Evolutionary conservation across 2,888 invertebrate genomes (phyloP).

Genomic region (Spisula subtruncata): DNA sequence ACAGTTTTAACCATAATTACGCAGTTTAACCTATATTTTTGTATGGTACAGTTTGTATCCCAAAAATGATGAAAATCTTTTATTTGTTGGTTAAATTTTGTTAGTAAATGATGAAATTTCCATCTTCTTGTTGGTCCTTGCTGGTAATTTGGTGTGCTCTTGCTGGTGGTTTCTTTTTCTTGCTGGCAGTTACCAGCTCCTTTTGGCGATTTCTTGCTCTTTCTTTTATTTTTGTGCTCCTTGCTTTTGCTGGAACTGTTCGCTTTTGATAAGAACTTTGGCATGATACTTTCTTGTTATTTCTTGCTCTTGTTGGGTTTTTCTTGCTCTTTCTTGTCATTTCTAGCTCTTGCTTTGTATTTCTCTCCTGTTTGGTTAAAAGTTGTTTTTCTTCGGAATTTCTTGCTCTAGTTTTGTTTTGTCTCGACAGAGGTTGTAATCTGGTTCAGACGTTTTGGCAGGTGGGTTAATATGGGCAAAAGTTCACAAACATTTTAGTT

Average conservation of each 20-base stretch:
- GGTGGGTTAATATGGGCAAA: neutral
- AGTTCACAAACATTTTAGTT: neutral
- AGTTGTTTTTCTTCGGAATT: too few relatives aligned
- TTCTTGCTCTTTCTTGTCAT: neutral
- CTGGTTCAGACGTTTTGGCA: neutral
- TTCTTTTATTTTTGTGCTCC: neutral
- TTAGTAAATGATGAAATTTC: too few relatives aligned
- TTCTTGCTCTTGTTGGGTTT: neutral
- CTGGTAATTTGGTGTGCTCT: neutral
- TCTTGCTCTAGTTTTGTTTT: too few relatives aligned
- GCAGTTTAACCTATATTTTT: neutral
- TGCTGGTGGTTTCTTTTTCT: neutral
- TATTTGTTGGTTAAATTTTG: neutral
- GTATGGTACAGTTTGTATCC: neutral
- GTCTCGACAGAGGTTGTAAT: too few relatives aligned
- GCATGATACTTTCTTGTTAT: neutral
- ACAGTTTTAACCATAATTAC: neutral
- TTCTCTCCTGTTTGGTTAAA: neutral
- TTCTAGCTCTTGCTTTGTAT: neutral
- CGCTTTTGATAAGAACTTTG: too few relatives aligned
- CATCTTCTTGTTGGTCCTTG: too few relatives aligned
- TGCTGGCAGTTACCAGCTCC: neutral
- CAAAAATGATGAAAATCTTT: slow-evolving; percentile 3
- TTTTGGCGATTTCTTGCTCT: neutral
- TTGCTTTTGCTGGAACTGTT: neutral